Base-by-base conservation (phyloP, 2,888 invertebrate species). In the Rhagonycha lutea region DNA sequence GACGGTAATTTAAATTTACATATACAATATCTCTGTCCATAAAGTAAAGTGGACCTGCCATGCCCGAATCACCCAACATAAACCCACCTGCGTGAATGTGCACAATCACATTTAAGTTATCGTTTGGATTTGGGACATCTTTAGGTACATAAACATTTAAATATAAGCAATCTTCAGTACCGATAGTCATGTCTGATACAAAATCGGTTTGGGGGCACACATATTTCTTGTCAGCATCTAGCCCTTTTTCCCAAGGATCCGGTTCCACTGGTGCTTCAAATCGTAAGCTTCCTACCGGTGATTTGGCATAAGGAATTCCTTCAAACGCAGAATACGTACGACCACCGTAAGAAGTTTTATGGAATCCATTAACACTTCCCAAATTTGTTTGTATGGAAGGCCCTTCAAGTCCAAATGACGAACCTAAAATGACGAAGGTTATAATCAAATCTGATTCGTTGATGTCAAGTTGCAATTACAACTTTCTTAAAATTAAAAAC, bases 111-210 rank as follows among this genome's bases (percentile, higher is more conserved):
- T 75, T 72, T 61, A 75, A 29, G n/a, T 75, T 75, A 47, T 68
- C 68, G 1, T 14, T 9, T 32, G 61, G n/a, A 62, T 11, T 47
- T 2, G 18, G 14, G 4, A 12, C 1, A 5, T 14, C 8, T 62
- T 26, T 47, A 10, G 75, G 75, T 18, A 72, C 72, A 14, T 75
- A 75, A 24, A 75, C 61, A 69, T 75, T 72, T 14, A 75, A 23
- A 61, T 75, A 75, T 14, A 75, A 47, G 14, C 75, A 75, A 72
- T 75, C 75, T 69, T 75, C 75, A 14, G 14, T 14, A 9, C 75
- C 75, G 18, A 18, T 62, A 28, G n/a, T 9, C 1, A 28, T 14
- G 5, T 12, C 10, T 23, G 8, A 14, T 32, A 61, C 4, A 7
- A 23, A 32, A 18, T 23, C 4, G 1, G 5, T 4, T 68, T 73